Percentiles rank a stretch among this genome's conserved stretches.
Conservation (phyloP, 1,140 invertebrate genomes). For the Drosophila hydei region DNA sequence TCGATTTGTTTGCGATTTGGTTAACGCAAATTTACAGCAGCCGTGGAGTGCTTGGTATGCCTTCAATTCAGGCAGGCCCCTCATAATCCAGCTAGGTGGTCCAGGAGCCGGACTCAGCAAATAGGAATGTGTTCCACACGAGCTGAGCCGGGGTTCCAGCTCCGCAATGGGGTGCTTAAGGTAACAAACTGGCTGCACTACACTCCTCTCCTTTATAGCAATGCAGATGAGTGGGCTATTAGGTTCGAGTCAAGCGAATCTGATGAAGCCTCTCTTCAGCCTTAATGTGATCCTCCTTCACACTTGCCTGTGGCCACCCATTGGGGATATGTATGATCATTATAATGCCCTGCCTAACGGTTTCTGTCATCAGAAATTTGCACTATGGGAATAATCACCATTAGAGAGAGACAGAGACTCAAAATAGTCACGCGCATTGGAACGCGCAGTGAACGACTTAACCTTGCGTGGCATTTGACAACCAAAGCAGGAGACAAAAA, state of each 20-base stretch:
- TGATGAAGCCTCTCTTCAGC: constrained; percentile 31
- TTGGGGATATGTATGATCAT: constrained; percentile 56
- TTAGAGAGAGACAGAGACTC: constrained; percentile 34
- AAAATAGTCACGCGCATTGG: constrained; percentile 41
- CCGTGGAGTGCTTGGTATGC: constrained; percentile 39
- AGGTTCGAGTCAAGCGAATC: constrained; percentile 28
- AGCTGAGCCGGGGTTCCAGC: constrained; percentile 2
- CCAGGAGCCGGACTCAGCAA: constrained; percentile 18
- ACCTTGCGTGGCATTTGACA: constrained; percentile 60
- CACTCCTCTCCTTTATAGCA: neutral
- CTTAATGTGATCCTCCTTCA: constrained; percentile 6
- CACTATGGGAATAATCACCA: constrained; percentile 66
- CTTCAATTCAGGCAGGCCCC: constrained; percentile 23
- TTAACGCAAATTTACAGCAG: constrained; percentile 65
- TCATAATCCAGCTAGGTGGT: constrained; percentile 55
- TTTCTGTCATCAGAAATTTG: constrained; percentile 28
- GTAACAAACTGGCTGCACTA: constrained; percentile 4
- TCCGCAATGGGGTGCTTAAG: constrained; percentile 3
- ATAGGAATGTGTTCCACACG: constrained; percentile 31
- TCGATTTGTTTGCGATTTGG: constrained; percentile 78
- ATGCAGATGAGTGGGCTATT: constrained; percentile 50
- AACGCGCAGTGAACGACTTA: constrained; percentile 55
- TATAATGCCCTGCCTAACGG: constrained; percentile 40
- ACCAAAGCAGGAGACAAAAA: constrained; percentile 20
- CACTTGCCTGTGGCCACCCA: constrained; percentile 29